Evolutionary conservation across 2,113 vertebrate genomes (phyloP).

Genomic region (Corythornis madagascariensis): DNA sequence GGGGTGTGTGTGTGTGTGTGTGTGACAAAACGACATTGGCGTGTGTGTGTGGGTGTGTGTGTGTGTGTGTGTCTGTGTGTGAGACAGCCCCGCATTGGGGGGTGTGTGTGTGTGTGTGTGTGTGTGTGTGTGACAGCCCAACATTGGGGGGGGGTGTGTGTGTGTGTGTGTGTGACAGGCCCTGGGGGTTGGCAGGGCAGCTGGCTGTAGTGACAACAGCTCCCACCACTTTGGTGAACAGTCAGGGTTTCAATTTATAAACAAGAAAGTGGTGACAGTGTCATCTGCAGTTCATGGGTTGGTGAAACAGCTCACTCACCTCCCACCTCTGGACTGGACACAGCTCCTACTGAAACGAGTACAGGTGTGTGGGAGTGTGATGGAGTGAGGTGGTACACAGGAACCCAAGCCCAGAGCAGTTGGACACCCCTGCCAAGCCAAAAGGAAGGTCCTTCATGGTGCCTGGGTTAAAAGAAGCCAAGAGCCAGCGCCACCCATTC

Average conservation of each 20-base stretch:
- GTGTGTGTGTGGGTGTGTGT: no score
- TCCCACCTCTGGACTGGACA: not conserved
- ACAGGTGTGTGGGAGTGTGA: rapidly evolving
- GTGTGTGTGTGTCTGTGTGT: no score
- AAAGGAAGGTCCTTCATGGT: not conserved
- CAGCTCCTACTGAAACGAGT: not conserved
- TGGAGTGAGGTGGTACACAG: not conserved
- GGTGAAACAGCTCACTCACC: not conserved
- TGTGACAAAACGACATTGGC: no score
- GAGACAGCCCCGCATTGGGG: no score
- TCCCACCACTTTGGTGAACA: not conserved
- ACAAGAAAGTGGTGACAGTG: not conserved
- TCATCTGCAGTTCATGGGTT: not conserved
- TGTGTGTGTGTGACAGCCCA: no score
- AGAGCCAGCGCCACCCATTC: not conserved
- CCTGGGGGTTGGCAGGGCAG: not conserved
- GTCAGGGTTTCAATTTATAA: not conserved
- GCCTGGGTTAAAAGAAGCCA: not conserved
- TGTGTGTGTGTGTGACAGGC: no score
- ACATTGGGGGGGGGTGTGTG: no score
- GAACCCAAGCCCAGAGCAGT: not conserved
- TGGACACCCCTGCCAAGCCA: not conserved
- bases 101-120: no score
- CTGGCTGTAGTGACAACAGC: not conserved
- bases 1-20: no score